phyloP scores from a whole-genome alignment of 2,797 vertebrate genomes.

The Sarcophilus harrisii region DNA sequence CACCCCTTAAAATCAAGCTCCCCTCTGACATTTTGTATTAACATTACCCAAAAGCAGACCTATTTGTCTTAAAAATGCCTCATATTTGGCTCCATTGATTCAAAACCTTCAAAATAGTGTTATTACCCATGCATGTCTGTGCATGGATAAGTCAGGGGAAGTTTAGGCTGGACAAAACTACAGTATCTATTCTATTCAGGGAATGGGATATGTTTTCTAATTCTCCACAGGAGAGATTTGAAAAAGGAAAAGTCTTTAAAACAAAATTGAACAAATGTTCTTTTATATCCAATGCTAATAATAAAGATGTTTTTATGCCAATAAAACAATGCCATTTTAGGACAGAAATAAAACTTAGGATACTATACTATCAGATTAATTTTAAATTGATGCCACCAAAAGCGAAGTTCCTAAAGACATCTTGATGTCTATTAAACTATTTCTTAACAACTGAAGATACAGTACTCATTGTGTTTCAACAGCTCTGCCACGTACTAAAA shows the following conservation, averaged over 20 bases:
- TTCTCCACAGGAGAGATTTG: accelerated
- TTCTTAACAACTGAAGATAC: not conserved
- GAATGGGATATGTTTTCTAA: accelerated
- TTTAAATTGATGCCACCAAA: not conserved
- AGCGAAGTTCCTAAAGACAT: not conserved
- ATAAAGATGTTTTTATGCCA: not conserved
- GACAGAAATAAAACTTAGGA: not conserved
- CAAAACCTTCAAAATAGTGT: accelerated
- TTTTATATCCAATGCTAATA: not conserved
- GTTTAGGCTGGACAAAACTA: accelerated
- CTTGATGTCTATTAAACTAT: not conserved
- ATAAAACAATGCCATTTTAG: not conserved
- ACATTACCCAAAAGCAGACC: conserved; percentile 36
- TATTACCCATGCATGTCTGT: accelerated
- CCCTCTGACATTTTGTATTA: conserved; percentile 52
- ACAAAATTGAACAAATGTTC: accelerated
- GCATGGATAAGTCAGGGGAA: accelerated
- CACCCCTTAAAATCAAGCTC: conserved; percentile 48
- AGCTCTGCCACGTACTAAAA: not conserved
- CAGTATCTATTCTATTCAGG: accelerated
- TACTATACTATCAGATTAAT: not conserved
- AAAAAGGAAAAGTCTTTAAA: not conserved
- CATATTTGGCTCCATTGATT: not conserved
- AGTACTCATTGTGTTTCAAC: not conserved
- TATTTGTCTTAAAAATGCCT: conserved; percentile 31